Evolutionary conservation across 2,888 invertebrate species (phyloP), one percentile per base, ranked within the genome.

Genomic region (Heliconius cydno): DNA sequence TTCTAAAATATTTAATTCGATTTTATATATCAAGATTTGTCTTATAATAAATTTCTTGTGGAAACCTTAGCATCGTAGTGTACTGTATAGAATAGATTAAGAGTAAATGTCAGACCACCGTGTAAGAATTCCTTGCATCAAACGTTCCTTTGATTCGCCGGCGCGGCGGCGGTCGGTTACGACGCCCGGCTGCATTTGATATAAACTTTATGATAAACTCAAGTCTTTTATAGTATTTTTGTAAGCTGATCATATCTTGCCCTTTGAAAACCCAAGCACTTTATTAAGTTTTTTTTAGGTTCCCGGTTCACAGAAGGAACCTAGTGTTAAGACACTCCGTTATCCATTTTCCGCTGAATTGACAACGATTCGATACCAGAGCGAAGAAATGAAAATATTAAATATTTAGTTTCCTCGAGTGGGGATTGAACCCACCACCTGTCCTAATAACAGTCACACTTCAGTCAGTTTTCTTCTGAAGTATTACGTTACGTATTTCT

Each of bases 121-220:
- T 87, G 86, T 80, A 85, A 86, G 90, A 88, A 86, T 87, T 87
- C 90, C 88, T 89, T 88, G 90, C 85, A 85, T 87, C 85, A 85
- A 84, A 81, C 78, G 83, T 85, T 86, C 90, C 89, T 92, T 91
- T 92, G 91, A 92, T 91, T 89, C 86, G 90, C 90, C 90, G 90
- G 34, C 34, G 34, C 34, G 1, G 34, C 34, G 34, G 88, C 86
- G 86, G 86, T 84, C 85, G 86, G 84, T 80, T 82, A 85, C 81
- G 83, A 83, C 81, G 90, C 92, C 88, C 84, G 85, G 87, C 84
- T 91, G 92, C 92, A 93, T 93, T 91, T 90, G 87, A 89, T 92
- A 92, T 91, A 89, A 92, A 88, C 84, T 84, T 84, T 75, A 83
- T 89, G 90, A 91, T 86, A 86, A 86, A 87, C 88, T 52, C 52